phyloP scores from a whole-genome alignment of 2,113 vertebrate species.

The Herpailurus yagouaroundi region DNA sequence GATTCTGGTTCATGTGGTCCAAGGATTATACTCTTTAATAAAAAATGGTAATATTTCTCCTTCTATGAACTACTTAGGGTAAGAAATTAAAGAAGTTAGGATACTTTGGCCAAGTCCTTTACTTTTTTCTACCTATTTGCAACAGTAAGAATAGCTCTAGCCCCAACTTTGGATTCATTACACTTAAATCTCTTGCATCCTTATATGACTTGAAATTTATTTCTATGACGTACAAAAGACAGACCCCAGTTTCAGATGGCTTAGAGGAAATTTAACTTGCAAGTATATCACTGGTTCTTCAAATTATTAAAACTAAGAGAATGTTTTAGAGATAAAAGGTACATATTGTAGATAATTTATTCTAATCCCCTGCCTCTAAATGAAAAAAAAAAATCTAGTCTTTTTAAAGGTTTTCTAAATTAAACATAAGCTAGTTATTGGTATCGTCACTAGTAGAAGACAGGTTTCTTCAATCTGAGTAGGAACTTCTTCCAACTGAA shows the following conservation, averaged over 20 bases:
- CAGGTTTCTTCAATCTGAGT: background rate
- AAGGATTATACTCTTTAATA: background rate
- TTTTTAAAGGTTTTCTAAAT: background rate
- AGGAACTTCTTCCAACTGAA: background rate
- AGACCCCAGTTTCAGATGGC: background rate
- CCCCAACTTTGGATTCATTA: background rate
- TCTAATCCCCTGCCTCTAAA: background rate
- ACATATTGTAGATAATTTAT: background rate
- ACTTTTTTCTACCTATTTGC: background rate
- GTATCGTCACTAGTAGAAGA: background rate
- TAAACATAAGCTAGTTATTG: background rate
- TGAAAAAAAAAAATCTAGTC: background rate
- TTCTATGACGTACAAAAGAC: background rate
- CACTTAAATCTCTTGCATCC: background rate
- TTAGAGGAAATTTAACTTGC: constrained; percentile 1
- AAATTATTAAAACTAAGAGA: constrained; percentile 19
- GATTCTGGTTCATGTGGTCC: background rate
- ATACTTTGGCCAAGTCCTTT: background rate
- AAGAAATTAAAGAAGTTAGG: background rate
- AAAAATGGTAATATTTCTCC: background rate
- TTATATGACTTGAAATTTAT: constrained; percentile 3
- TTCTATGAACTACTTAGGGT: background rate
- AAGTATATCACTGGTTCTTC: background rate
- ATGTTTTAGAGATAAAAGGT: background rate
- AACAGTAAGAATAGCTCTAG: background rate